Conservation (phyloP, 2,888 invertebrate species). For the Pecten maximus region DNA sequence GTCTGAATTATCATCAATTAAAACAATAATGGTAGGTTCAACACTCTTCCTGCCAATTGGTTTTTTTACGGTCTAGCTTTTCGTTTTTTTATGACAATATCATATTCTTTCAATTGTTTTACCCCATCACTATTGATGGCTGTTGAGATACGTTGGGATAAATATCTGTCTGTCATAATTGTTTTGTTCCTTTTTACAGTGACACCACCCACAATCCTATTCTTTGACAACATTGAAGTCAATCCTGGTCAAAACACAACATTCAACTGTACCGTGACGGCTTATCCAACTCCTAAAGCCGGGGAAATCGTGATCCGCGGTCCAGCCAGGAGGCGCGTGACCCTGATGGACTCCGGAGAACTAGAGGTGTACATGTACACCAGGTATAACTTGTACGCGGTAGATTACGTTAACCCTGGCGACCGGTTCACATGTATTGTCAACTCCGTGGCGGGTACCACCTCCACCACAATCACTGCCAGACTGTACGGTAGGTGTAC, state of each 20-base stretch:
- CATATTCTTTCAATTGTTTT: too few species aligned
- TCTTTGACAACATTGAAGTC: slow-evolving; percentile 71
- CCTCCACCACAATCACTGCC: slow-evolving; percentile 66
- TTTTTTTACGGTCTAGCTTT: too few species aligned
- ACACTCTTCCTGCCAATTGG: too few species aligned
- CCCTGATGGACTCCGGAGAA: slow-evolving; percentile 64
- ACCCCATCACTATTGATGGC: too few species aligned
- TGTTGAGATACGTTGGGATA: not conserved
- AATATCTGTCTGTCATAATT: not conserved
- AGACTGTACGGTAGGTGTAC: slow-evolving; percentile 70
- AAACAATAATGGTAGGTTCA: too few species aligned
- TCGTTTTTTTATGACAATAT: too few species aligned
- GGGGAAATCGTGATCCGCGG: slow-evolving; percentile 69
- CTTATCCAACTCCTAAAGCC: slow-evolving; percentile 72
- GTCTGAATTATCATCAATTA: too few species aligned
- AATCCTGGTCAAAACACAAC: slow-evolving; percentile 72
- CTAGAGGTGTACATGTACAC: slow-evolving; percentile 68
- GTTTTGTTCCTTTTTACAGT: slow-evolving; percentile 62
- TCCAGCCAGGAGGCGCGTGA: slow-evolving; percentile 61
- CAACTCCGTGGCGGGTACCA: slow-evolving; percentile 69
- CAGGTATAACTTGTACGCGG: slow-evolving; percentile 63
- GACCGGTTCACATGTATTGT: slow-evolving; percentile 75
- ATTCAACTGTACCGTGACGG: slow-evolving; percentile 77
- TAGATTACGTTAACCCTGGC: slow-evolving; percentile 65
- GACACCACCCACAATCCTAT: slow-evolving; percentile 72